Conservation (phyloP, 1,140 invertebrate genomes). For the Anastrepha ludens region DNA sequence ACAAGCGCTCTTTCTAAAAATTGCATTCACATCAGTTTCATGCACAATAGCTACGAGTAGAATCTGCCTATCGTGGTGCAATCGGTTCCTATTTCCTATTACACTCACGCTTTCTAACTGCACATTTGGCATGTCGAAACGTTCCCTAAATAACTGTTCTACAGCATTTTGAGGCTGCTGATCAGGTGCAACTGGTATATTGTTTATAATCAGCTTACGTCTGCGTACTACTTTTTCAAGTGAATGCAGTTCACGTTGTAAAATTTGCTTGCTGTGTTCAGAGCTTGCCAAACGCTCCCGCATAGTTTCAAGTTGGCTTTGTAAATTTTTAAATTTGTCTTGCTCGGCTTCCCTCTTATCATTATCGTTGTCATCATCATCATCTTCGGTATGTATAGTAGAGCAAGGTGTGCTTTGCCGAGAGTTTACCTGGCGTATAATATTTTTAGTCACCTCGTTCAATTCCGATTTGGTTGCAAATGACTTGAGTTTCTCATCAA, state of each 20-base stretch:
- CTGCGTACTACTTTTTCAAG: conserved; percentile 52
- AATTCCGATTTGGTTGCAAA: conserved; percentile 30
- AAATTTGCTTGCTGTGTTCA: conserved; percentile 39
- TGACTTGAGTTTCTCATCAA: conserved; percentile 55
- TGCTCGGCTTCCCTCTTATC: not conserved
- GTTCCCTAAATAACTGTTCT: conserved; percentile 41
- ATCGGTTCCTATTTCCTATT: conserved; percentile 13
- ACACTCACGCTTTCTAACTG: conserved; percentile 1
- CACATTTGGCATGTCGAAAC: conserved; percentile 29
- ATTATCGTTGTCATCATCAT: not conserved
- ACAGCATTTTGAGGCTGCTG: conserved; percentile 25
- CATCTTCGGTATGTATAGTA: not conserved
- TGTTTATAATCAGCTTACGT: conserved; percentile 54
- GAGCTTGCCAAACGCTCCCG: conserved; percentile 34
- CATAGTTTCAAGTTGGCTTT: conserved; percentile 39
- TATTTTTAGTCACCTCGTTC: conserved; percentile 19
- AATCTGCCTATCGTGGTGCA: not conserved
- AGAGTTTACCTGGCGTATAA: not conserved
- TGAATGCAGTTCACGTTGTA: conserved; percentile 54
- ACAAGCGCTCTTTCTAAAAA: conserved; percentile 46
- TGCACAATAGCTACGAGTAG: conserved; percentile 39
- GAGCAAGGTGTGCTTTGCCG: conserved; percentile 17
- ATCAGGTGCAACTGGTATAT: conserved; percentile 9
- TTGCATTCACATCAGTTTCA: conserved; percentile 25
- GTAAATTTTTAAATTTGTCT: conserved; percentile 36